These are phyloP conservation scores for Heliconius nattereri DNA, from an alignment of 1,140 invertebrate species.

Conservation along the genomic window DNA sequence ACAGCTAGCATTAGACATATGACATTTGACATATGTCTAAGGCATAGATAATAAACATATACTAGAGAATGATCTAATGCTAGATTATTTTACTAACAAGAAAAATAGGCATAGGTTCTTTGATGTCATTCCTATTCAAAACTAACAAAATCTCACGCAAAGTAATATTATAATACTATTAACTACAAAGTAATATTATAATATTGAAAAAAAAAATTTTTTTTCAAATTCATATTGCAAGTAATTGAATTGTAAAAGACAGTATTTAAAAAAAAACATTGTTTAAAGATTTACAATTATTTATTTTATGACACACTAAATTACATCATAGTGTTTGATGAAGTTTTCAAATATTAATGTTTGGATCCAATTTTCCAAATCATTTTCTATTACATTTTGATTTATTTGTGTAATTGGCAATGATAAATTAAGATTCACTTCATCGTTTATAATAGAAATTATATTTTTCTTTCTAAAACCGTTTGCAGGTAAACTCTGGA, in stretches of 20 bases:
- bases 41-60: no score
- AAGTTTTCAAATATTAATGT: neutral
- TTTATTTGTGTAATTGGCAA: neutral
- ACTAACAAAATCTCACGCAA: no score
- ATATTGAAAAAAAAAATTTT: no score
- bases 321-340: neutral
- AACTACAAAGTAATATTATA: no score
- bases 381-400: neutral
- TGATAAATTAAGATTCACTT: neutral
- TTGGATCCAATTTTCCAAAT: neutral
- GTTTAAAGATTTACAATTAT: neutral
- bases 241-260: neutral
- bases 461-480: conserved; percentile 7
- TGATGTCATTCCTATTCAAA: neutral
- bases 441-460: neutral
- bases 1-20: neutral
- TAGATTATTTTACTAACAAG: neutral
- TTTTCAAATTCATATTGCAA: neutral
- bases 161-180: no score
- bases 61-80: no score
- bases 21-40: neutral
- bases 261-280: neutral
- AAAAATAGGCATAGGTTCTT: neutral
- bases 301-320: neutral
- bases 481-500: conserved; percentile 1